phyloP scores from a whole-genome alignment of 2,888 invertebrate genomes.

The Ormyrus nitidulus region DNA sequence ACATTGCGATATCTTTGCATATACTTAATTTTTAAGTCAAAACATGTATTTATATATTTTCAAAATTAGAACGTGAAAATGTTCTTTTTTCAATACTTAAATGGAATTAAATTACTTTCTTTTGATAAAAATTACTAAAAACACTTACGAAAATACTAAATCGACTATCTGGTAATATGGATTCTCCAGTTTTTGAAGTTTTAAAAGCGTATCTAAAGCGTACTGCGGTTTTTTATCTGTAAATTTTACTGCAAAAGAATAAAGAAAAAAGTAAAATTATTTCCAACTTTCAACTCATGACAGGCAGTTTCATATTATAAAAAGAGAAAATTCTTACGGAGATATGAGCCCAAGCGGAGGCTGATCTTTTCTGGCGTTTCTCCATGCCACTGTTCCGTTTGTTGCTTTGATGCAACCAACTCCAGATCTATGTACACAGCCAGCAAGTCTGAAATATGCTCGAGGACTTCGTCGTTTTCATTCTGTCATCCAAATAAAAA shows the following conservation, averaged over 20 bases:
- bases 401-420: constrained; percentile 72
- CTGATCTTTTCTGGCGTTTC: constrained; percentile 69
- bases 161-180: constrained; percentile 70
- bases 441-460: constrained; percentile 74
- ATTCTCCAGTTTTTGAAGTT: constrained; percentile 68
- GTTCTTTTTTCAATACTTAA: too few relatives aligned
- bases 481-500: constrained; percentile 63
- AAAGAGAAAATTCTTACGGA: constrained; percentile 64
- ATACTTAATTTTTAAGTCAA: too few relatives aligned
- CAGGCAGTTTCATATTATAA: too few relatives aligned
- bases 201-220: constrained; percentile 71
- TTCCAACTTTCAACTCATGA: background rate
- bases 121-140: background rate
- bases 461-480: constrained; percentile 69
- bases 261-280: constrained; percentile 2
- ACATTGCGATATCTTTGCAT: too few relatives aligned
- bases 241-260: constrained; percentile 69
- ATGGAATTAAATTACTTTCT: too few relatives aligned
- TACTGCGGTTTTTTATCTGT: constrained; percentile 61
- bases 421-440: constrained; percentile 75
- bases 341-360: constrained; percentile 69
- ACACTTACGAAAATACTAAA: constrained; percentile 71
- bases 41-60: too few relatives aligned
- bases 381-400: constrained; percentile 64
- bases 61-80: too few relatives aligned